Conservation (phyloP, 2,113 vertebrate species). For the Enhydra lutris region DNA sequence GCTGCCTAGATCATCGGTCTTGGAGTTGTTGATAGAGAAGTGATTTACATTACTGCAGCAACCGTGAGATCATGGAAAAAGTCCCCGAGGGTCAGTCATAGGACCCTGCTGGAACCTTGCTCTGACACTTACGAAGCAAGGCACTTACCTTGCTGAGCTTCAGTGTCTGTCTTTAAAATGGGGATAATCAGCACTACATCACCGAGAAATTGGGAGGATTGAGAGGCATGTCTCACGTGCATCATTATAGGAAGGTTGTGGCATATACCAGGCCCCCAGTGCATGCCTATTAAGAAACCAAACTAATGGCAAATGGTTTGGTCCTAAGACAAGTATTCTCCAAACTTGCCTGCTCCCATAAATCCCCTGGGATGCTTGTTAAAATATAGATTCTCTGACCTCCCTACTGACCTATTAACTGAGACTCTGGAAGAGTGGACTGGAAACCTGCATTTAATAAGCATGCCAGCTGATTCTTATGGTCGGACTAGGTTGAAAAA, state of each 20-base stretch:
- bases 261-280: neutral
- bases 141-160: neutral
- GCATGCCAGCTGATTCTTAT: neutral
- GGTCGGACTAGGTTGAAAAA: neutral
- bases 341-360: neutral
- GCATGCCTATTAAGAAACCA: neutral
- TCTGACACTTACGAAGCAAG: neutral
- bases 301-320: neutral
- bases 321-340: neutral
- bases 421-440: neutral
- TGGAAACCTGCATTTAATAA: neutral
- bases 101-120: neutral
- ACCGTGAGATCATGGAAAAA: slow-evolving; percentile 52
- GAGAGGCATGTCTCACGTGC: neutral
- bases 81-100: neutral
- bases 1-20: neutral
- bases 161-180: neutral
- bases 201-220: neutral
- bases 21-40: slow-evolving; percentile 30
- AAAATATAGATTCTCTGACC: neutral
- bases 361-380: neutral
- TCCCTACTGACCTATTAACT: neutral
- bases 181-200: fast-evolving
- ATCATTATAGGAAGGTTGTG: neutral
- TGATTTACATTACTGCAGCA: slow-evolving; percentile 34